phyloP scores from a whole-genome alignment of 2,113 vertebrate species.

The Sterrhoptilus dennistouni region DNA sequence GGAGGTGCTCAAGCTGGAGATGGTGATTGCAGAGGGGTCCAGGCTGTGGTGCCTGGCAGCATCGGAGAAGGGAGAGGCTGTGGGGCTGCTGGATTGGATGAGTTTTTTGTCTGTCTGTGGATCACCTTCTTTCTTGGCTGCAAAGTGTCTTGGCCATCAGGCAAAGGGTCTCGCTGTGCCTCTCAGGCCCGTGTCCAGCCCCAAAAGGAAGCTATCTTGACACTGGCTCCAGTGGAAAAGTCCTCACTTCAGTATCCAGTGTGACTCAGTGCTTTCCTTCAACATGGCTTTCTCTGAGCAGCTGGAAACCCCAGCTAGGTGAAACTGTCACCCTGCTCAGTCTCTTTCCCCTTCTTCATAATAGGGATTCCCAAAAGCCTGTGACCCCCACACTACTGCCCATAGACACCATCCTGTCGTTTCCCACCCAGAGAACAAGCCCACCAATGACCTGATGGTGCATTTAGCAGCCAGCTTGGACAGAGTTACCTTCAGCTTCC shows the following conservation, averaged over 20 bases:
- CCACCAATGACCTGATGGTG: neutral
- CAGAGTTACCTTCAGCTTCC: slow-evolving; percentile 90
- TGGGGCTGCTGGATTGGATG: neutral
- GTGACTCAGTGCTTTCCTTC: neutral
- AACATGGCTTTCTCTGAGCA: neutral
- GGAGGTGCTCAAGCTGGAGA: neutral
- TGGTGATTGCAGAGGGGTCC: neutral
- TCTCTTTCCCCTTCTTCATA: neutral
- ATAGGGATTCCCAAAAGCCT: neutral
- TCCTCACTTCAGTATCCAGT: neutral
- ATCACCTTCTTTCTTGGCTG: neutral
- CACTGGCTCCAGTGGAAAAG: neutral
- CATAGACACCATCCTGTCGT: neutral
- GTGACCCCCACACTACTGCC: neutral
- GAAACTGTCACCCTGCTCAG: neutral
- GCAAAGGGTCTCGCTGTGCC: neutral
- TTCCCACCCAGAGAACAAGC: neutral
- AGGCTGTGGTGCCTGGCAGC: neutral
- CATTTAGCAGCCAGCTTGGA: neutral
- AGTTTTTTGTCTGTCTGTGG: neutral
- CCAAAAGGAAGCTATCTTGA: neutral
- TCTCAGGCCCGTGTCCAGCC: neutral
- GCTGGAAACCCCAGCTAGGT: neutral
- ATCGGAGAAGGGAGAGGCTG: accelerated
- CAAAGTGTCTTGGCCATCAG: neutral